phyloP scores from a whole-genome alignment of 2,888 invertebrate species.

The Orthosia cruda region DNA sequence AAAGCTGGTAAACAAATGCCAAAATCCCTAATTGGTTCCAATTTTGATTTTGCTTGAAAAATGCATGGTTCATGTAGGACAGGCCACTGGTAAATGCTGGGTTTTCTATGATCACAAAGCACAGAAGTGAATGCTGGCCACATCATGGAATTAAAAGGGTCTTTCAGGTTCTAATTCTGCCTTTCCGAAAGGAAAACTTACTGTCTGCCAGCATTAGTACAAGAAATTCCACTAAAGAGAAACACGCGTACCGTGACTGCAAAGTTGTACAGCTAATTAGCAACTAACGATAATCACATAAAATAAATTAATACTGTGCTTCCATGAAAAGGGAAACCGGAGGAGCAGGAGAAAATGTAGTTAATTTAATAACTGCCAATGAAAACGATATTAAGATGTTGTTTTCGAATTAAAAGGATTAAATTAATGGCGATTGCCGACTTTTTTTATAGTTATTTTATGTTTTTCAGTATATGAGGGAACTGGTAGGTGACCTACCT shows the following conservation, averaged over 20 bases:
- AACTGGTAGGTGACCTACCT: background rate
- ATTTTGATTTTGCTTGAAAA: too few species aligned
- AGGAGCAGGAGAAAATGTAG: conserved; percentile 33
- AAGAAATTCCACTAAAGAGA: conserved; percentile 33
- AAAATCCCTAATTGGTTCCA: too few species aligned
- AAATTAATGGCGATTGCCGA: background rate
- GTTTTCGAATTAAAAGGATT: conserved; percentile 26
- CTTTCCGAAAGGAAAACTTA: conserved; percentile 1
- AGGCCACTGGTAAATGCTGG: too few species aligned
- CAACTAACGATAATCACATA: conserved; percentile 9
- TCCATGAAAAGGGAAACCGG: conserved; percentile 27
- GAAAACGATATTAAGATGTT: conserved; percentile 23
- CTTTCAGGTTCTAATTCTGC: background rate
- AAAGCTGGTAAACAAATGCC: too few species aligned
- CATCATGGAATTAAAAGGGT: background rate
- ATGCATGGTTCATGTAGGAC: too few species aligned
- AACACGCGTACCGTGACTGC: conserved; percentile 16
- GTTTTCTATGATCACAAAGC: too few species aligned
- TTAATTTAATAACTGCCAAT: conserved; percentile 38
- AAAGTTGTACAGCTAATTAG: conserved; percentile 28
- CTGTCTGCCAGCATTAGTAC: background rate
- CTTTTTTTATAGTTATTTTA: conserved; percentile 7
- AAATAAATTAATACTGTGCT: conserved; percentile 21
- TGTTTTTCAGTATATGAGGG: background rate
- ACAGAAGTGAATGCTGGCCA: too few species aligned